Percentiles rank a stretch among this genome's conserved stretches.
These are phyloP conservation scores for Mesorhabditis belari DNA, from an alignment of 2,888 invertebrate species.

Conservation along the genomic window DNA sequence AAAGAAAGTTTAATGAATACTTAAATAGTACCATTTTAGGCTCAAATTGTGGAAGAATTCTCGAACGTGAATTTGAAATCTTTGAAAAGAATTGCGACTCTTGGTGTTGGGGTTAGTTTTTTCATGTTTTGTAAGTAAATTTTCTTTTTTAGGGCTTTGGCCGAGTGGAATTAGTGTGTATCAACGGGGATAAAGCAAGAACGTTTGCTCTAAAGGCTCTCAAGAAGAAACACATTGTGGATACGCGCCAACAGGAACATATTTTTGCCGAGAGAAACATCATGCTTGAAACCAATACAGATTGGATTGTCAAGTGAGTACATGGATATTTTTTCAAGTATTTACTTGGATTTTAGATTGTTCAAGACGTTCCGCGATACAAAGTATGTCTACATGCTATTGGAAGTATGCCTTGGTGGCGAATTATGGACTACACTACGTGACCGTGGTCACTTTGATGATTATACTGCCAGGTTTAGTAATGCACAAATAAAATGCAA, in stretches of 20 bases:
- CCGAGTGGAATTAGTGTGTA: constrained; percentile 64
- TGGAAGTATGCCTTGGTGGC: constrained; percentile 89
- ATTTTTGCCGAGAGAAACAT: constrained; percentile 80
- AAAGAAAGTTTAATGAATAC: background rate
- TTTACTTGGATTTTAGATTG: constrained; percentile 63
- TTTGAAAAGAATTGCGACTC: constrained; percentile 73
- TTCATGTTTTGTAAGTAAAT: no score
- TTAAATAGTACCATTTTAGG: constrained; percentile 1
- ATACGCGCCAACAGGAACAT: constrained; percentile 80
- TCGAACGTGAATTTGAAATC: constrained; percentile 70
- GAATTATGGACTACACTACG: constrained; percentile 91
- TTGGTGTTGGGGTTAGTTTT: constrained; percentile 87
- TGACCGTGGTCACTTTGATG: constrained; percentile 61
- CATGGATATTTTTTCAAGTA: background rate
- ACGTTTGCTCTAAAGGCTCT: constrained; percentile 79
- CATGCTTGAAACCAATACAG: constrained; percentile 68
- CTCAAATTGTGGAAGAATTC: constrained; percentile 56
- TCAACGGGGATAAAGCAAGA: constrained; percentile 57
- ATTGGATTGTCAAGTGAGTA: constrained; percentile 71
- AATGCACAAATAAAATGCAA: background rate
- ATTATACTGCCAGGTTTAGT: constrained; percentile 46
- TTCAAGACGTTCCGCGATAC: constrained; percentile 85
- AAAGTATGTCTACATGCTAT: constrained; percentile 85
- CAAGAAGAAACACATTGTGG: constrained; percentile 79
- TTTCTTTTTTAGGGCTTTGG: no score